A percentile compares a stretch with the other conserved stretches of the same genome.
Conservation (phyloP, 2,797 vertebrate species). For the Rhinophrynus dorsalis region DNA sequence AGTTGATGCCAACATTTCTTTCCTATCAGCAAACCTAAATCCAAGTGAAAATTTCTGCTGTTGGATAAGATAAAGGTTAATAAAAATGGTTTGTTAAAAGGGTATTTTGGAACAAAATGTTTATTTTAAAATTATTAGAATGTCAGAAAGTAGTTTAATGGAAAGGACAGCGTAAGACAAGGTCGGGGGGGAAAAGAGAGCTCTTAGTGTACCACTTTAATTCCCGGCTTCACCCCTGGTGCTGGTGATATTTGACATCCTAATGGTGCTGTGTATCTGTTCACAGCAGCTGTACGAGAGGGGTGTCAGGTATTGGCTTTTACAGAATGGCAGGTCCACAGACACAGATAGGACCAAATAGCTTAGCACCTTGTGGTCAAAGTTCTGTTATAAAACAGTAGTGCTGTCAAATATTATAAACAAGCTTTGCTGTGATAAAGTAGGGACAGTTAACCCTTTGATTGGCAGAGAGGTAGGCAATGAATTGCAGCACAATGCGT, state of each 20-base stretch:
- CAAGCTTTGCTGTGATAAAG: no score
- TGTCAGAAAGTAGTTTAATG: not conserved
- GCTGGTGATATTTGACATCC: constrained; percentile 18
- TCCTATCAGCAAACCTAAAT: not conserved
- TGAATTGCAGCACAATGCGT: no score
- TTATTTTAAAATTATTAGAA: constrained; percentile 27
- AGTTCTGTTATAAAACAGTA: no score
- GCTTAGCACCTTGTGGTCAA: not conserved
- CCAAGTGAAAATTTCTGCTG: not conserved
- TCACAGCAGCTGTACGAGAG: not conserved
- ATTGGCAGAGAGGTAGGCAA: no score
- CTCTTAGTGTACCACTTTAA: not conserved
- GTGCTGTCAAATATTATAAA: no score
- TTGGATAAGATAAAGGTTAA: constrained; percentile 9
- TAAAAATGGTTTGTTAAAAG: constrained; percentile 1
- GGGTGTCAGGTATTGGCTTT: not conserved
- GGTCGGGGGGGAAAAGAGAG: not conserved
- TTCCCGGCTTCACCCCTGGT: not conserved
- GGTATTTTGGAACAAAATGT: not conserved
- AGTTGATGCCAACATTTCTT: not conserved
- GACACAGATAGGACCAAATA: not conserved
- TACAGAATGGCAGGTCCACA: not conserved
- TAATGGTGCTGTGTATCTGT: constrained; percentile 20
- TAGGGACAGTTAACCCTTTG: no score
- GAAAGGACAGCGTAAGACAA: not conserved